Base-by-base conservation (phyloP, 2,888 invertebrate genomes). In the Brassicogethes aeneus region DNA sequence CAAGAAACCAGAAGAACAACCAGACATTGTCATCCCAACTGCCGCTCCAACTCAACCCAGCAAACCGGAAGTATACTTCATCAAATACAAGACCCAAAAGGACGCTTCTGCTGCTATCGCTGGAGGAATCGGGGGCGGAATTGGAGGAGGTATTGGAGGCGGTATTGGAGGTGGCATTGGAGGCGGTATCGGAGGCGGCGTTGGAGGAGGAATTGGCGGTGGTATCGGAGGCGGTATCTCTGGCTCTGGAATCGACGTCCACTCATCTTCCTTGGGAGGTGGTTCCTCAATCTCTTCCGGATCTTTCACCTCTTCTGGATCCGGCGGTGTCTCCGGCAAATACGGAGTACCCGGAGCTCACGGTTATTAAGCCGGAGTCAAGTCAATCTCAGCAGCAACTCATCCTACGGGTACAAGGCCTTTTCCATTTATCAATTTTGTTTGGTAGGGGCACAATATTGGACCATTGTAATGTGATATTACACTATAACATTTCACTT, bases 31-130 rank as follows among this genome's bases (percentile, higher is more conserved):
- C 55, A 80, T 89, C 54, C 88, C 87, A 36, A 78, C 83, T 10
- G 73, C 82, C 12, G 77, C 80, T 2, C 87, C 89, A 36, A 88
- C 87, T 36, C 84, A 85, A 60, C 89, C 88, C 47, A 81, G 85
- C 65, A 89, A 89, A 73, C 89, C 89, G 40, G 89, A 89, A 72
- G 89, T 89, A 39, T 90, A 89, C 79, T 90, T 89, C 76, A 89
- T 85, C 76, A 78, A 82, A 54, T 85, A 85, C 76, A 84, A 82
- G 72, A 83, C 83, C 46, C 82, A 83, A 70, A 74, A 71, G 60
- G 72, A 74, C 47, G 16, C 17, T 2, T 5, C 13, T 16, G 42
- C 36, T 5, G 41, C 36, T 8, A 34, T 36, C 17, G 36, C 34
- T 33, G 12, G 16, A 8, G 36, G 36, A 8, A 30, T 34, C 17